Base-by-base conservation (phyloP, 2,797 vertebrate genomes). In the Rhinichthys osculus region DNA sequence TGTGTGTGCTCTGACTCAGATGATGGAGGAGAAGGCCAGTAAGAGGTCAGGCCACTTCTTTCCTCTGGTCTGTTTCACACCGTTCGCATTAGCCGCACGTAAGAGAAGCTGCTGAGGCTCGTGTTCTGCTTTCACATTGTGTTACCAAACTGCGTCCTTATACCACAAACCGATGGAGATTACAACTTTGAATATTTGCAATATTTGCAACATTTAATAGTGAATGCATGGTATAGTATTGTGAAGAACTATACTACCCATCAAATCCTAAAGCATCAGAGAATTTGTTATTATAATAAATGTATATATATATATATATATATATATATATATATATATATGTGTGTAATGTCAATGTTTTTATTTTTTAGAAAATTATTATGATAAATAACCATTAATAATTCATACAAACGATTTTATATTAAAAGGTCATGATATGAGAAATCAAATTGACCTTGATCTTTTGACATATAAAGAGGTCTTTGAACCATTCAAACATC, bases 1-100 rank as follows among this genome's bases (percentile, higher is more conserved):
- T 4, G 40, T 83, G 30, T 76, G 57, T 21, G 74, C 19, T 66
- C 42, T 83, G 74, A 69, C 83, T 84, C 47, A 57, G 76, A 79
- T 72, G 35, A 72, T 64, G 57, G 77, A 73, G 30, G 30, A 64
- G 42, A 85, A 54, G 66, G 67, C 52, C 52, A 72, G 19, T 42
- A 70, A 62, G 21, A 17, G 40, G 57, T 80, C 82, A 82, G n/a
- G 69, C n/a, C 44, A 81, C 30, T 70, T 52, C 33, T 81, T 23
- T 52, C 33, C 64, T 70, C 33, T 42, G 62, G n/a, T 47, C 78
- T 50, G 42, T 67, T 66, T 80, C 40, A 67, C 57, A 64, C 57
- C n/a, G 17, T n/a, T 42, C 40, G n/a, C 77, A 44, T 64, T 64
- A 62, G 35, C 54, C 3, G n/a, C 10, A 38, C 38, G 54, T 9